Conservation (phyloP, 2,113 vertebrate species). For the Thalassarche chlororhynchos region DNA sequence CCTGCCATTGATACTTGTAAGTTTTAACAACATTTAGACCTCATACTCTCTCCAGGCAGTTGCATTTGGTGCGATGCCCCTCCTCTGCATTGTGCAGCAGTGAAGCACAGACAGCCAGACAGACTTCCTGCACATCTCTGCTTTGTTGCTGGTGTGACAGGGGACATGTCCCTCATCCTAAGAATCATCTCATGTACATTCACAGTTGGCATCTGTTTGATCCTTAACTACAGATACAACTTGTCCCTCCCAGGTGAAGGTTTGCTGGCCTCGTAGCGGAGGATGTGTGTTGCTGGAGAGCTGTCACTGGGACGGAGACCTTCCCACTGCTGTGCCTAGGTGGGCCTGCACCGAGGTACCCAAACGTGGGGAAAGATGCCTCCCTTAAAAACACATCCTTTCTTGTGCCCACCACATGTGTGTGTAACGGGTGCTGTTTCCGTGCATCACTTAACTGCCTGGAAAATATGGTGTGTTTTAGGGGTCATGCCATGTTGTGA, state of each 20-base stretch:
- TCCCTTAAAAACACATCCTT: neutral
- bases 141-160: neutral
- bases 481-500: neutral
- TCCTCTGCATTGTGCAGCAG: neutral
- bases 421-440: neutral
- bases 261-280: neutral
- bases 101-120: neutral
- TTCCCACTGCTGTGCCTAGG: neutral
- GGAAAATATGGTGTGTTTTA: neutral
- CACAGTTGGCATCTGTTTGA: neutral
- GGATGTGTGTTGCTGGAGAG: neutral
- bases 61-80: neutral
- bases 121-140: neutral
- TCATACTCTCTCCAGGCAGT: neutral
- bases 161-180: neutral
- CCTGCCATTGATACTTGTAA: neutral
- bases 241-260: neutral
- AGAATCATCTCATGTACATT: neutral
- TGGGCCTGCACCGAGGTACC: neutral
- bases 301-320: neutral
- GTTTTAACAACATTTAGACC: neutral
- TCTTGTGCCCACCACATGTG: fast-evolving
- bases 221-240: neutral
- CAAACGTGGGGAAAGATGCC: neutral
- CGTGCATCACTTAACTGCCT: neutral